A percentile compares a stretch with the other conserved stretches of the same genome.
Conservation (phyloP, 1,140 invertebrate species). For the Argopecten irradians region DNA sequence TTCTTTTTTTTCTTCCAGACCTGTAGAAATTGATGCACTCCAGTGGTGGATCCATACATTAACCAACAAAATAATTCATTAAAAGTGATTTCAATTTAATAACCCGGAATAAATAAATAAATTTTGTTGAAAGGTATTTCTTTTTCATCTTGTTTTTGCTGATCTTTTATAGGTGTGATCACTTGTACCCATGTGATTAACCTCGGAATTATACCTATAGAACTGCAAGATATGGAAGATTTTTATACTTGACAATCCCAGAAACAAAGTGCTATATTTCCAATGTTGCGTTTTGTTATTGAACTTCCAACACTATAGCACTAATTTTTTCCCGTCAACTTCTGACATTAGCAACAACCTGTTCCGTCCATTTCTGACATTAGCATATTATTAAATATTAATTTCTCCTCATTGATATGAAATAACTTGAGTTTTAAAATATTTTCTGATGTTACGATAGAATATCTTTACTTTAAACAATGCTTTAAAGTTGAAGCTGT, state of each 20-base stretch:
- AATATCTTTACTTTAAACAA: no score
- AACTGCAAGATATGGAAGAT: not conserved
- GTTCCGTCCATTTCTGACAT: not conserved
- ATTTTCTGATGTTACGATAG: no score
- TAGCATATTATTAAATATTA: not conserved
- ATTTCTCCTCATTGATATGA: not conserved
- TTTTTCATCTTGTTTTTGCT: no score
- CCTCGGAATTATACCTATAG: constrained; percentile 29
- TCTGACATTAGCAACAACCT: not conserved
- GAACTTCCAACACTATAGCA: constrained; percentile 24
- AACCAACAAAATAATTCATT: no score
- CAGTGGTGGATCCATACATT: no score
- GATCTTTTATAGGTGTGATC: not conserved
- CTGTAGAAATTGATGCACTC: no score
- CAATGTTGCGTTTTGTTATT: constrained; percentile 28
- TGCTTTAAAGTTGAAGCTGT: no score
- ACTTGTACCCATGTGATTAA: constrained; percentile 16
- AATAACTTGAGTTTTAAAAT: no score
- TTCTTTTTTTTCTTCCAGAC: no score
- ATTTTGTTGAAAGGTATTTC: no score
- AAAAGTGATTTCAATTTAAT: no score
- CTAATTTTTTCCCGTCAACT: constrained; percentile 31
- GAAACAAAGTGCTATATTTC: not conserved
- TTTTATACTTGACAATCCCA: not conserved
- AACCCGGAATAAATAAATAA: no score